Evolutionary conservation across 92 coral and sea anemone species (phyloP).

Genomic region (Phenganax marumi): DNA sequence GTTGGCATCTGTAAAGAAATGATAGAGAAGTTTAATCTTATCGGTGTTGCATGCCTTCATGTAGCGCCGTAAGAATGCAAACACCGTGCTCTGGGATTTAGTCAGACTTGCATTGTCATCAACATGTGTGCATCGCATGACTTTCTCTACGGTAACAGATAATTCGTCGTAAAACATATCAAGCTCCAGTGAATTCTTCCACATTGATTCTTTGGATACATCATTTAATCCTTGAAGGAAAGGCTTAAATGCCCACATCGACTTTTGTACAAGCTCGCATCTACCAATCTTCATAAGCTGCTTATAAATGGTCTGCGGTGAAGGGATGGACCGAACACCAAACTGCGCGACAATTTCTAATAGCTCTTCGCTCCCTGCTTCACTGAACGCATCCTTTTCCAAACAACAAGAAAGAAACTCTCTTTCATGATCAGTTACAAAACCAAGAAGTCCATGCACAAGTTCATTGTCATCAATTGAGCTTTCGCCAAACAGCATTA

Average conservation of each 20-base stretch:
- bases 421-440: not conserved
- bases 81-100: slow-evolving; percentile 1
- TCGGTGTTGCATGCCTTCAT: not conserved
- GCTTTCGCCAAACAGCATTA: not conserved
- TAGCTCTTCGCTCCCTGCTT: not conserved
- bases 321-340: not conserved
- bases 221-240: too few species aligned
- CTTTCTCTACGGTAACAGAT: too few species aligned
- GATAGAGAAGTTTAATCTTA: slow-evolving; percentile 1
- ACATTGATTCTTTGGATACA: too few species aligned
- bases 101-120: not conserved
- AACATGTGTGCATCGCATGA: too few species aligned
- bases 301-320: too few species aligned
- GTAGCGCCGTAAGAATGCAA: not conserved
- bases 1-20: slow-evolving; percentile 36
- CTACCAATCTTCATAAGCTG: too few species aligned
- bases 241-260: too few species aligned
- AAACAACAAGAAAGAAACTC: not conserved
- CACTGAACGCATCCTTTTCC: not conserved
- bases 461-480: too few species aligned
- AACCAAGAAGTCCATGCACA: too few species aligned
- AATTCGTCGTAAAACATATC: too few species aligned
- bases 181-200: too few species aligned
- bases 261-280: too few species aligned
- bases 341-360: slow-evolving; percentile 3